Evolutionary conservation across 2,888 invertebrate species (phyloP).

Genomic region (Isotomurus palustris): DNA sequence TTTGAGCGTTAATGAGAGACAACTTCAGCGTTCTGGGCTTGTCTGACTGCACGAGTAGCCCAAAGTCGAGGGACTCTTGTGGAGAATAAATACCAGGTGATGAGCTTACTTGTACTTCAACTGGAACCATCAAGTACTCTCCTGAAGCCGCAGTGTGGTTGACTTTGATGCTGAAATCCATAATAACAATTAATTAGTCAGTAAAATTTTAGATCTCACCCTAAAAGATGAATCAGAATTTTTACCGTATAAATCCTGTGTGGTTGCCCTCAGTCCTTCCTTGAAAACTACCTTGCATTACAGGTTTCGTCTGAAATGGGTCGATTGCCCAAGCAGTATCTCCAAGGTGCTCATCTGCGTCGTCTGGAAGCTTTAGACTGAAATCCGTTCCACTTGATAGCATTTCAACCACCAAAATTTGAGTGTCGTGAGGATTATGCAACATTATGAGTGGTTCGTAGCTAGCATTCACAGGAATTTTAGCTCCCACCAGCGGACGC

Average conservation of each 20-base stretch:
- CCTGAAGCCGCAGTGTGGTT: conserved; percentile 55
- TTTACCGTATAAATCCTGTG: conserved; percentile 72
- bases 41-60: conserved; percentile 68
- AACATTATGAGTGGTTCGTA: conserved; percentile 83
- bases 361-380: conserved; percentile 59
- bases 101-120: conserved; percentile 73
- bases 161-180: conserved; percentile 70
- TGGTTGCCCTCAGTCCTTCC: conserved; percentile 73
- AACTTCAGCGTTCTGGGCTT: conserved; percentile 60
- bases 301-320: conserved; percentile 78
- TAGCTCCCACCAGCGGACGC: conserved; percentile 82
- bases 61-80: conserved; percentile 75
- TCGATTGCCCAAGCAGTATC: conserved; percentile 88
- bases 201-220: not conserved
- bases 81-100: conserved; percentile 70
- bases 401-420: conserved; percentile 70
- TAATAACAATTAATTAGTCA: not conserved
- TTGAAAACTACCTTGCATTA: conserved; percentile 79
- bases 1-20: conserved; percentile 64
- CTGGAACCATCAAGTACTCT: conserved; percentile 70
- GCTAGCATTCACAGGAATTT: conserved; percentile 85
- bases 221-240: not conserved
- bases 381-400: conserved; percentile 78
- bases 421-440: conserved; percentile 86
- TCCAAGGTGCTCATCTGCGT: conserved; percentile 58